These are phyloP conservation scores for Triplophysa siluroides DNA, from an alignment of 2,113 vertebrate species.

Conservation along the genomic window DNA sequence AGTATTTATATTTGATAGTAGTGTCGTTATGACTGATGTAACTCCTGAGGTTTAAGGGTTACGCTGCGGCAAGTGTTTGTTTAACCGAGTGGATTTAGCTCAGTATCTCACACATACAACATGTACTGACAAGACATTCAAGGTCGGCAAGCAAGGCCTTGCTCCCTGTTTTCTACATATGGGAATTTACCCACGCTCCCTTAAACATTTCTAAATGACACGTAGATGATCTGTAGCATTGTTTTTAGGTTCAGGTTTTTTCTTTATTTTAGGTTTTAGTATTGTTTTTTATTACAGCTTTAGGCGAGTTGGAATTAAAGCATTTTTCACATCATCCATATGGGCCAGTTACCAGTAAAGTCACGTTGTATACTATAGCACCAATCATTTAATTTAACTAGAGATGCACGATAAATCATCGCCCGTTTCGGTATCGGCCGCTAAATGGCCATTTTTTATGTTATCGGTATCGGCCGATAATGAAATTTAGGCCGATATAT, in stretches of 20 bases:
- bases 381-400: too few relatives aligned
- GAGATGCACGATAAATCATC: too few relatives aligned
- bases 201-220: background rate
- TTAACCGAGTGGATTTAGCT: slow-evolving; percentile 38
- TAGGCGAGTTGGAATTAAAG: too few relatives aligned
- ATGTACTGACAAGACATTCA: slow-evolving; percentile 40
- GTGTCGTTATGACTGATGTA: background rate
- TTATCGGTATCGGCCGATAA: too few relatives aligned
- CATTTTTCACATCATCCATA: too few relatives aligned
- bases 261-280: background rate
- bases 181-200: slow-evolving; percentile 43
- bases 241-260: background rate
- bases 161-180: slow-evolving; percentile 34
- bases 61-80: slow-evolving; percentile 36
- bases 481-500: too few relatives aligned
- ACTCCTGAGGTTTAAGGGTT: background rate
- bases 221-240: background rate
- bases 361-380: too few relatives aligned
- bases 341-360: too few relatives aligned
- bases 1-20: background rate
- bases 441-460: too few relatives aligned
- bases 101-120: slow-evolving; percentile 40
- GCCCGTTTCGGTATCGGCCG: too few relatives aligned
- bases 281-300: too few relatives aligned
- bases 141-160: slow-evolving; percentile 47